phyloP scores from a whole-genome alignment of 1,140 invertebrate genomes.

The Rhagoletis zephyria region DNA sequence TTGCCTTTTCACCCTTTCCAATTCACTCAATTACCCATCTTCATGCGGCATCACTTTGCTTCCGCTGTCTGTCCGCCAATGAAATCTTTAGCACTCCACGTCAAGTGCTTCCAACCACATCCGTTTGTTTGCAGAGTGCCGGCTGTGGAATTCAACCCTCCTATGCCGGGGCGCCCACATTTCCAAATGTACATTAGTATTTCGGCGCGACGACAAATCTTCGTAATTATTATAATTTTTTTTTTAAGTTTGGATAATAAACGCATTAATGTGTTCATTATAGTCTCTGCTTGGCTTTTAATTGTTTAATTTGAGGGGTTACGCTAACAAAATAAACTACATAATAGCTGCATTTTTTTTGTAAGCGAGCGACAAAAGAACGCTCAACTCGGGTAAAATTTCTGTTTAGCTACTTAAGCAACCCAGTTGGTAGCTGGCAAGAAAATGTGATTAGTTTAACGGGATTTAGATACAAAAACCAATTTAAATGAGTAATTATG shows the following conservation, averaged over 20 bases:
- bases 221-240: background rate
- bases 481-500: too few relatives aligned
- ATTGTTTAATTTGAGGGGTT: too few relatives aligned
- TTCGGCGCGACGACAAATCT: background rate
- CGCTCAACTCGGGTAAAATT: too few relatives aligned
- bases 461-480: too few relatives aligned
- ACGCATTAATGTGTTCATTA: too few relatives aligned
- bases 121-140: slow-evolving; percentile 44
- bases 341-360: too few relatives aligned
- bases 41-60: slow-evolving; percentile 1
- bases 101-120: slow-evolving; percentile 70
- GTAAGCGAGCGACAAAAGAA: too few relatives aligned
- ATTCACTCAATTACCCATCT: slow-evolving; percentile 5
- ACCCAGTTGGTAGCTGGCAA: too few relatives aligned
- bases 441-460: too few relatives aligned
- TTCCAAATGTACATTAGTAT: background rate
- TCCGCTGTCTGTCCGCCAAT: slow-evolving; percentile 60
- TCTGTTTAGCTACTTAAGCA: too few relatives aligned
- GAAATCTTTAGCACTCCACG: slow-evolving; percentile 72
- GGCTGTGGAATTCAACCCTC: background rate
- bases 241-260: background rate
- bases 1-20: background rate
- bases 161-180: background rate
- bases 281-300: too few relatives aligned
- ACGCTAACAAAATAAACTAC: too few relatives aligned